Evolutionary conservation across 2,888 invertebrate genomes (phyloP), one percentile per base, ranked within the genome.

Genomic region (Serripes groenlandicus): DNA sequence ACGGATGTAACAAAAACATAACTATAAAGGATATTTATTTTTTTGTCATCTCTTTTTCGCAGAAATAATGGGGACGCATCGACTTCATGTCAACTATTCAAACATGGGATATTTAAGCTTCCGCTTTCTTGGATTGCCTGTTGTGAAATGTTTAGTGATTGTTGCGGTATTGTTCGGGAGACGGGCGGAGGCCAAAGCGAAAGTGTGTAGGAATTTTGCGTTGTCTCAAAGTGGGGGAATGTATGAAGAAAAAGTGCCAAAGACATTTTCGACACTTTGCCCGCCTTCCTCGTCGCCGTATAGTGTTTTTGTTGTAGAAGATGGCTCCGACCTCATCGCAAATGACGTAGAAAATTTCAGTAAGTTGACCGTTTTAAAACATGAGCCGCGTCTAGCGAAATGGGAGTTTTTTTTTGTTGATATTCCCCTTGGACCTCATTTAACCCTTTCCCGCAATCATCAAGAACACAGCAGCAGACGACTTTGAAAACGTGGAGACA

Each of bases 161-260:
- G 42, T 37, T 7, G 26, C 26, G 23, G 42, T 66, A n/a, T 23
- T 66, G 42, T 42, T 37, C 18, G 42, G 37, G 42, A 66, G 42
- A 42, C 26, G 26, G 15, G 15, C 66, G 3, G 66, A 66, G n/a
- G 37, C 66, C 5, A 42, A 66, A 42, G 4, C 26, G 11, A 66
- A 66, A 42, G 35, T 42, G n/a, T 66, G 66, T 28, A 37, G 35
- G 21, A 66, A 66, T 66, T 66, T 66, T 37, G 42, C 37, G 42
- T 18, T 42, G 26, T 9, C 23, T 2, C 66, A 9, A 18, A 18
- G 26, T 26, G 26, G 23, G 1, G 66, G 37, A 66, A 26, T 66
- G 9, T 66, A 42, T 18, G 66, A 66, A 42, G 66, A 42, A 35
- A n/a, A 18, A 26, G 28, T 66, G 23, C 42, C 66, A 11, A 66